Evolutionary conservation across 2,888 invertebrate genomes (phyloP), one percentile per base, ranked within the genome.

Genomic region (Calliphora vomitoria): DNA sequence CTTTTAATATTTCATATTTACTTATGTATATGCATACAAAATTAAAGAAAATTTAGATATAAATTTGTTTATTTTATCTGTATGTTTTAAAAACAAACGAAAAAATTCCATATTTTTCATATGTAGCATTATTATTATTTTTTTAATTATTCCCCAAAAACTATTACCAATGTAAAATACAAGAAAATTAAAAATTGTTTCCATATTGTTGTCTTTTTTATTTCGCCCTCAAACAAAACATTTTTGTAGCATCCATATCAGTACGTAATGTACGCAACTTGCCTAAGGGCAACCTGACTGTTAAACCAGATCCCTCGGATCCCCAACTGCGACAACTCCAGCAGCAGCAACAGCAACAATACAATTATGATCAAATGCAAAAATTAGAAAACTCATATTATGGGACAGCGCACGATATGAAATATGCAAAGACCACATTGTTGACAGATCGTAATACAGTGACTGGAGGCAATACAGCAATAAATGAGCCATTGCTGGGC

Each of bases 231-330:
- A 20, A 41, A 72, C 13, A 4, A 47, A 72, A 41, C 25, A 15
- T 3, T 11, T 76, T 95, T 95, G 62, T 94, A 96, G 96, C 96
- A 92, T 96, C 96, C 90, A 96, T 96, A 94, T 96, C 96, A 90
- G 95, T 96, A 92, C 93, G 92, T 47, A 94, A 94, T 90, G 93
- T 94, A 3, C 92, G 93, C 87, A 93, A 93, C 89, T 91, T 94
- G 89, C 94, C 94, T 69, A 93, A 93, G 89, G 91, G 91, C n/a
- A 93, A 93, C 88, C 90, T 94, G 41, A 93, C 93, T 5, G 93
- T 93, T 50, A 93, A 93, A 86, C 93, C 94, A 80, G 93, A 93
- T 87, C 92, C 93, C n/a, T 91, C 93, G n/a, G 94, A 93, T 89
- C 76, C 74, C 82, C 85, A 68, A 68, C 38, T 74, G 62, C 84